Conservation (phyloP, 2,113 vertebrate genomes). For the Actenoides lindsayi region DNA sequence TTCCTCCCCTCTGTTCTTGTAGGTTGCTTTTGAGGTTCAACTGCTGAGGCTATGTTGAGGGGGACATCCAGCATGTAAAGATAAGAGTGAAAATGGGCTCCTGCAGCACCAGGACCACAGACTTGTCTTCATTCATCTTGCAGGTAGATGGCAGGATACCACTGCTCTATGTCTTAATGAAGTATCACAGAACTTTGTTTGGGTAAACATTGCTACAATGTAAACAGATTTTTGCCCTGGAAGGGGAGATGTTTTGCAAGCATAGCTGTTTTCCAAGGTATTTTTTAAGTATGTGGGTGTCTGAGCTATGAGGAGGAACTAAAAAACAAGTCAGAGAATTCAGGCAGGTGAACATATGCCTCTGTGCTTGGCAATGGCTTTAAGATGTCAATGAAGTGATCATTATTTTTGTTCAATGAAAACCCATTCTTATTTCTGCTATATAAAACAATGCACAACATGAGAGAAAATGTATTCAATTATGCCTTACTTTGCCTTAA, state of each 20-base stretch:
- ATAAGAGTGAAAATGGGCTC: background rate
- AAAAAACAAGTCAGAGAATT: background rate
- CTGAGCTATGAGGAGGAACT: background rate
- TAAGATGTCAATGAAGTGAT: constrained; percentile 54
- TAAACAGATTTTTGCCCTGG: background rate
- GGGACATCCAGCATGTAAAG: accelerated
- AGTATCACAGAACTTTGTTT: background rate
- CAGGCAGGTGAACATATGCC: background rate
- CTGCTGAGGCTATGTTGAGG: accelerated
- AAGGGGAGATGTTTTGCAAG: constrained; percentile 9
- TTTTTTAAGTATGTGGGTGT: constrained; percentile 1
- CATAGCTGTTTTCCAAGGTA: background rate
- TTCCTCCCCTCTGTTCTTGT: background rate
- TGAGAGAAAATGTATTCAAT: constrained; percentile 1
- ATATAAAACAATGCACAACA: background rate
- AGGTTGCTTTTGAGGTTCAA: background rate
- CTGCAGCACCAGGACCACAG: background rate
- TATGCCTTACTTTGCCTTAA: background rate
- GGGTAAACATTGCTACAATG: background rate
- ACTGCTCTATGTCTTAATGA: background rate
- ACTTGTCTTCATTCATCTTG: background rate
- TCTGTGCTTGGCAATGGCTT: constrained; percentile 34
- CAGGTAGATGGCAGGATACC: background rate
- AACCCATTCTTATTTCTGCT: constrained; percentile 5
- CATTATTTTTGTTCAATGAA: constrained; percentile 15